Evolutionary conservation across 2,113 vertebrate genomes (phyloP), one percentile per base, ranked within the genome.

Genomic region (Xenopus tropicalis): DNA sequence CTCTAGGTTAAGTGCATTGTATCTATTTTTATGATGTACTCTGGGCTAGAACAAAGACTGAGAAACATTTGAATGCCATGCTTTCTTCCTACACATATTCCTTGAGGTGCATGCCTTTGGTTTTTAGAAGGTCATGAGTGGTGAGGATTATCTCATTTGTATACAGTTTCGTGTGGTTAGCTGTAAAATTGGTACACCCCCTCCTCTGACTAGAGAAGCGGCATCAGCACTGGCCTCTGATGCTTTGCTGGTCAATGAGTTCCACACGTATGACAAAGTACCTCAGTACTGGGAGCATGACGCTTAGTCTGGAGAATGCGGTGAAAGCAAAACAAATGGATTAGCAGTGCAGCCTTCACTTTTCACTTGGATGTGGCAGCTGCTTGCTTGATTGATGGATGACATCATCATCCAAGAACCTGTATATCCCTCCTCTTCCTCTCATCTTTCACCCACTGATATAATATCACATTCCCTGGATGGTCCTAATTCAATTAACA

Each of bases 401-500:
- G 89, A 88, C 80, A 85, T 86, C 62, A 66, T 74, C 68, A 77
- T 21, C 43, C 79, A 84, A 85, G 81, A 91, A 88, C 85, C 86
- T 88, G 84, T 11, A 46, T 62, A 79, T 84, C 86, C 72, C 22
- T 74, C 77, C 78, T 24, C 67, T 82, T 72, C 67, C 79, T 90
- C 89, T 94, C 91, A 57, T 64, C 85, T 96, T 94, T 90, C 90
- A 85, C 54, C 68, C 80, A 23, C 1, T 79, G 77, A 82, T 85
- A 81, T 85, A 68, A 78, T 82, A 80, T 79, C 79, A 74, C 81
- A 82, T 86, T 88, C 86, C 84, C 81, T 86, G 82, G 83, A 85
- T 86, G 87, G 79, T 73, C 64, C 84, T 84, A 84, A 87, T 86
- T 87, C 86, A 82, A 80, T 78, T 74, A 84, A 81, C 79, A 82